Conservation (phyloP, 1,140 invertebrate genomes). For the Heterodera schachtii region DNA sequence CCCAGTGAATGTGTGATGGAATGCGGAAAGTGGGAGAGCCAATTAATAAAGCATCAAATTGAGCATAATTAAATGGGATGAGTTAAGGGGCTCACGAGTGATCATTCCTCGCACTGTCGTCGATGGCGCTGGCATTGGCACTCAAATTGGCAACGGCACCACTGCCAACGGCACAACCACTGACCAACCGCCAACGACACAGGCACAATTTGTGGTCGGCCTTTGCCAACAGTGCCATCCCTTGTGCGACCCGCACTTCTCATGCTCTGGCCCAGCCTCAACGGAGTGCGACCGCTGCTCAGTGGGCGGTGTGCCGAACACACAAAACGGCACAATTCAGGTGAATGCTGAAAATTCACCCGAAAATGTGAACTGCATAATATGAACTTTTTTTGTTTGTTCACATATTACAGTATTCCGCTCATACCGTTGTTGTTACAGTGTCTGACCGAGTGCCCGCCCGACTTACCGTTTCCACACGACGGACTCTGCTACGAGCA, state of each 20-base stretch:
- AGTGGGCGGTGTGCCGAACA: slow-evolving; percentile 38
- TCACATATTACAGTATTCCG: neutral
- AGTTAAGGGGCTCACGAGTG: no score
- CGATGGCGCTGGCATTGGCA: no score
- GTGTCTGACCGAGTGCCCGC: slow-evolving; percentile 45
- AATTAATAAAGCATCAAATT: no score
- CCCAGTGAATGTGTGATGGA: slow-evolving; percentile 36
- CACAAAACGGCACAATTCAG: slow-evolving; percentile 23
- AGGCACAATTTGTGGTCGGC: slow-evolving; percentile 14
- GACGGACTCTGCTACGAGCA: slow-evolving; percentile 37
- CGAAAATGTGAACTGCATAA: no score
- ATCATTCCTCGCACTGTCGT: no score
- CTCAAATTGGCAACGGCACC: neutral
- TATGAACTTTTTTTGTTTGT: neutral
- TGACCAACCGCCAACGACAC: neutral
- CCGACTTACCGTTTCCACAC: slow-evolving; percentile 35
- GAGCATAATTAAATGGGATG: no score
- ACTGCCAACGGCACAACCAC: neutral
- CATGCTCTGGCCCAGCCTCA: slow-evolving; percentile 29
- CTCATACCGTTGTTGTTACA: neutral
- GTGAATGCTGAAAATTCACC: neutral
- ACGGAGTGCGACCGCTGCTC: slow-evolving; percentile 41
- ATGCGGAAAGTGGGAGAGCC: slow-evolving; percentile 44
- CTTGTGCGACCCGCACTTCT: slow-evolving; percentile 41
- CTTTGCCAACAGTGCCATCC: slow-evolving; percentile 42